Percentiles rank a stretch among this genome's conserved stretches.
These are phyloP conservation scores for Oxycera nigricornis DNA, from an alignment of 2,888 invertebrate species.

Conservation along the genomic window DNA sequence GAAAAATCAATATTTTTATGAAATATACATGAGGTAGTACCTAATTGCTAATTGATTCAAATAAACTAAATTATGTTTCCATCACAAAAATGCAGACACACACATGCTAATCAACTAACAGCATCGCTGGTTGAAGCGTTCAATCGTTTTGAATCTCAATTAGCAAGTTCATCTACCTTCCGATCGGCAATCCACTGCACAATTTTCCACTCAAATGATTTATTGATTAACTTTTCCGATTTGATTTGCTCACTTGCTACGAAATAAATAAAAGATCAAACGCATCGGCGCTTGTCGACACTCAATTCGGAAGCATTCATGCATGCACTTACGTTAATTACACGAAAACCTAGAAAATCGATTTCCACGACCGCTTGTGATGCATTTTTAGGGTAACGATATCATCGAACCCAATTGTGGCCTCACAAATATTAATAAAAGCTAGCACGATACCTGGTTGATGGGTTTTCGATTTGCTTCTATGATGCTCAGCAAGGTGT, in stretches of 20 bases:
- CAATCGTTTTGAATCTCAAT: background rate
- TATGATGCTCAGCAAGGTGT: too few species aligned
- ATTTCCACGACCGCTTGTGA: background rate
- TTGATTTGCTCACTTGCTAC: background rate
- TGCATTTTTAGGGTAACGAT: background rate
- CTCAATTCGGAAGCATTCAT: conserved; percentile 1
- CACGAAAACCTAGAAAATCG: background rate
- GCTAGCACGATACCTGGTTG: background rate
- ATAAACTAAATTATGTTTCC: too few species aligned
- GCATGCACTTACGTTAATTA: background rate
- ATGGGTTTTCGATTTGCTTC: background rate
- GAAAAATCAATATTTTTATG: too few species aligned
- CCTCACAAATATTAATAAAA: background rate
- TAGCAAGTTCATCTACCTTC: too few species aligned
- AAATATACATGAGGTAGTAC: too few species aligned
- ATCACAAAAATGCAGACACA: too few species aligned
- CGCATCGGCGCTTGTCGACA: background rate
- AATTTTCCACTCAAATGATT: background rate
- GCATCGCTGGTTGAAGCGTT: too few species aligned
- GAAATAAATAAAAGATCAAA: background rate
- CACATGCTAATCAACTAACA: too few species aligned
- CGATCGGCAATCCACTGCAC: background rate
- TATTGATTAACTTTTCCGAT: background rate
- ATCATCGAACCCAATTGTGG: background rate
- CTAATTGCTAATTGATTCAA: too few species aligned